Evolutionary conservation across 2,797 vertebrate genomes (phyloP), one percentile per base, ranked within the genome.

Genomic region (Artibeus lituratus): DNA sequence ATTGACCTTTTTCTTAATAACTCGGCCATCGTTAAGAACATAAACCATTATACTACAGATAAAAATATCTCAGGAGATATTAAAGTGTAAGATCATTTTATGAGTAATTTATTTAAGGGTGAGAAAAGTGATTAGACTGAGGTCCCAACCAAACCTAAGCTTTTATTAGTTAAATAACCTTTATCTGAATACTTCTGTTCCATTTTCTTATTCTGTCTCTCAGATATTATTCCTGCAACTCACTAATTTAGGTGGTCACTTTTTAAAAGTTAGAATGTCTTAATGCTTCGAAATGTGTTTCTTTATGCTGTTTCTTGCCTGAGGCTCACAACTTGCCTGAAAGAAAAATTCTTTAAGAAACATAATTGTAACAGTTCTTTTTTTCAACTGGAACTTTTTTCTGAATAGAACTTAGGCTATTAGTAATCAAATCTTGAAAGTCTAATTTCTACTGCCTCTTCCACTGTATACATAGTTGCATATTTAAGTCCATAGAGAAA

Each of bases 31-130:
- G 51, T 39, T 89, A 74, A 80, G n/a, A 87, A 73, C 15, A 69
- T 94, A 72, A 81, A 35, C 80, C 26, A 57, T 94, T 62, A 29
- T 88, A 32, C 47, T n/a, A 47, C 5, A 77, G 14, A 74, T 86
- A 89, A 87, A 87, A 83, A 51, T 74, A 77, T 65, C 18, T 94
- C 55, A 73, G 72, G 37, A 77, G 2, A 82, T 76, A 37, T 35
- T 42, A 89, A 90, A 21, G 11, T n/a, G 11, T 59, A 67, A 82
- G 35, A 76, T 37, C 44, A 53, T 87, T 42, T 47, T 32, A 18
- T 91, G 19, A 96, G 35, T 59, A 94, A 93, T 62, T 83, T 53
- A 47, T 89, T 89, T 21, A 89, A 94, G 57, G 22, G 74, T 62
- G 14, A 78, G 2, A 32, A 44, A 74, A 86, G 51, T 85, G 4